Base-by-base conservation (phyloP, 2,888 invertebrate genomes). In the Fabriciana adippe region DNA sequence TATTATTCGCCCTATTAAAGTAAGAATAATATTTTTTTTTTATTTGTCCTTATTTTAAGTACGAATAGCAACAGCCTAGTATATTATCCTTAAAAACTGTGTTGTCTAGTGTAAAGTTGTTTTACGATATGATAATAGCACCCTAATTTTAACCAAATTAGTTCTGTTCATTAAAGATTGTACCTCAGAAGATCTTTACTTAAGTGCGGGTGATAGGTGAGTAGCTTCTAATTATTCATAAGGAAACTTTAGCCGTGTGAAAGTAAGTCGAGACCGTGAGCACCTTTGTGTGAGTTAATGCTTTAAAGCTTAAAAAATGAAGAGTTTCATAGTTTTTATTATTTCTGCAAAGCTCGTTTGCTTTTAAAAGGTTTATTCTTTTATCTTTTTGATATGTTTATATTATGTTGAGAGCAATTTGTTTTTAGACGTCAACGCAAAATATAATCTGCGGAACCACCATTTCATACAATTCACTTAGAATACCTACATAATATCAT, bases 191-290 rank as follows among this genome's bases (percentile, higher is more conserved):
- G 61, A 66, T 66, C 55, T 47, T 55, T 51, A n/a, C 6, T 26
- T 8, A 59, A 54, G 53, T 51, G 31, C 16, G 57, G 14, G 53
- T 54, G 47, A 54, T 53, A 53, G 59, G 16, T 31, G 53, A 59
- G 54, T 59, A 59, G 21, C 16, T 26, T 57, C 54, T 59, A 59
- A 65, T 64, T 65, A 65, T 65, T 65, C 65, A 59, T 65, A 31
- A 59, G 53, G 65, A 45, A 59, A 59, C 47, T 59, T 59, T 47
- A 54, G 15, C 15, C 45, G 16, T 51, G 56, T 65, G 51, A 65
- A 59, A 65, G 53, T 57, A 65, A 47, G 53, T 47, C 53, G 15
- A 59, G 31, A 54, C 15, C 45, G 59, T 59, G 54, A 59, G 65
- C 47, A 59, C 59, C 59, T 59, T 48, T 48, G 48, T 31, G 48